Conservation (phyloP, 2,113 vertebrate species). For the Carassius gibelio region DNA sequence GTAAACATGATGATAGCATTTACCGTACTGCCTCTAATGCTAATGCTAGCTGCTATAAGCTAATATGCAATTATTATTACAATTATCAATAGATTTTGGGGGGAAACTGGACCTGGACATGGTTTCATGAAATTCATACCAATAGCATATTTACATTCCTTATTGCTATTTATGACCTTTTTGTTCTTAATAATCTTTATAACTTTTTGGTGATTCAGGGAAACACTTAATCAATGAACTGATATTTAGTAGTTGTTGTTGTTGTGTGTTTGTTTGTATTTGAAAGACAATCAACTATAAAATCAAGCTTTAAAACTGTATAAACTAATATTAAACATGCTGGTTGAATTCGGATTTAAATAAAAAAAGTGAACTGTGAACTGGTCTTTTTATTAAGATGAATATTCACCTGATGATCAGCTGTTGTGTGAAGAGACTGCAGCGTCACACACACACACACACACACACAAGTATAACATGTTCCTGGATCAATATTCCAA, state of each 20-base stretch:
- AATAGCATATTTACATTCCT: background rate
- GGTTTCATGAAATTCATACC: background rate
- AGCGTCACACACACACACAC: background rate
- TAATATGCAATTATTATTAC: background rate
- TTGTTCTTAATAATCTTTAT: background rate
- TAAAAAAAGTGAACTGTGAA: background rate
- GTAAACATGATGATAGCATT: background rate
- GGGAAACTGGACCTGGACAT: background rate
- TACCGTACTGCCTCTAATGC: background rate
- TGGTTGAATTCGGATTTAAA: background rate
- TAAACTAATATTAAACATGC: background rate
- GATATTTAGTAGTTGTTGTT: background rate
- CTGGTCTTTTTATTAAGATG: background rate
- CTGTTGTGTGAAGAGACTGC: background rate
- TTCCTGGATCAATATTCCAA: no score
- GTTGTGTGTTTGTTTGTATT: background rate
- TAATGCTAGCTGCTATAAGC: no score
- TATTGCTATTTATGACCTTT: background rate
- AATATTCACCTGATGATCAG: background rate
- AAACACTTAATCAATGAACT: background rate
- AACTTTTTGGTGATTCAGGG: background rate
- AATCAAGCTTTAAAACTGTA: background rate
- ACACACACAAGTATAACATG: background rate
- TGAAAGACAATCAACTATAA: constrained; percentile 27
- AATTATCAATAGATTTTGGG: background rate